These are phyloP conservation scores for Amiota communis DNA, from an alignment of 2,888 invertebrate species.

Conservation along the genomic window DNA sequence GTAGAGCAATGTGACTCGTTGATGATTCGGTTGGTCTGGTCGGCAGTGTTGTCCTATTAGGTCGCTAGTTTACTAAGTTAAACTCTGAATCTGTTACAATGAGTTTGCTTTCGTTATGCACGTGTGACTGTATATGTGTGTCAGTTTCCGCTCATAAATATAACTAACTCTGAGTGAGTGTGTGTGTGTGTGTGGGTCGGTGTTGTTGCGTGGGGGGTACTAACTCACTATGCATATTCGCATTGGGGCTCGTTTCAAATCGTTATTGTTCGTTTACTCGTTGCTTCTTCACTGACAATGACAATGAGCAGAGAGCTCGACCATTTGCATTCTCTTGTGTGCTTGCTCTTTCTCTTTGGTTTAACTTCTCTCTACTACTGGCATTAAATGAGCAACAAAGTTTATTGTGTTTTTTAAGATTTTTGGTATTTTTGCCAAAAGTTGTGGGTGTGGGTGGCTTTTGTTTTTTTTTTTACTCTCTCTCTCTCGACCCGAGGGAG, in stretches of 20 bases:
- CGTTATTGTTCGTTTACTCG: too few relatives aligned
- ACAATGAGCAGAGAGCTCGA: slow-evolving; percentile 48
- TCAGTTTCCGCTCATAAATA: slow-evolving; percentile 24
- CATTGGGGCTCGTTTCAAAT: slow-evolving; percentile 9
- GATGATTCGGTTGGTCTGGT: slow-evolving; percentile 34
- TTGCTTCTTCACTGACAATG: slow-evolving; percentile 50
- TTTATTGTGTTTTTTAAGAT: not conserved
- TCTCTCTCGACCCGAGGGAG: not conserved
- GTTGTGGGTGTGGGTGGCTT: not conserved
- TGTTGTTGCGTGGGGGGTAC: slow-evolving; percentile 10
- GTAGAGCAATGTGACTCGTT: slow-evolving; percentile 41
- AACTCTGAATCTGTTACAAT: slow-evolving; percentile 42
- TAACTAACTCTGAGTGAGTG: slow-evolving; percentile 5
- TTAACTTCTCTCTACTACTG: not conserved
- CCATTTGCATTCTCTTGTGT: not conserved
- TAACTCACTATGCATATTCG: not conserved
- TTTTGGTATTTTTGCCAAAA: not conserved
- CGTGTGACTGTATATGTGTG: slow-evolving; percentile 24
- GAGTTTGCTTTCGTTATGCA: slow-evolving; percentile 18
- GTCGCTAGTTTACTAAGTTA: slow-evolving; percentile 63
- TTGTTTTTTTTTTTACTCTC: not conserved
- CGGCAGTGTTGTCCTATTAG: slow-evolving; percentile 50
- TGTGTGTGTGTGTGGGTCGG: slow-evolving; percentile 20
- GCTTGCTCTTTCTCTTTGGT: too few relatives aligned
- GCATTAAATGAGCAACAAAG: slow-evolving; percentile 7